Evolutionary conservation across 2,113 vertebrate species (phyloP), one percentile per base, ranked within the genome.

Genomic region (Ovibos moschatus): DNA sequence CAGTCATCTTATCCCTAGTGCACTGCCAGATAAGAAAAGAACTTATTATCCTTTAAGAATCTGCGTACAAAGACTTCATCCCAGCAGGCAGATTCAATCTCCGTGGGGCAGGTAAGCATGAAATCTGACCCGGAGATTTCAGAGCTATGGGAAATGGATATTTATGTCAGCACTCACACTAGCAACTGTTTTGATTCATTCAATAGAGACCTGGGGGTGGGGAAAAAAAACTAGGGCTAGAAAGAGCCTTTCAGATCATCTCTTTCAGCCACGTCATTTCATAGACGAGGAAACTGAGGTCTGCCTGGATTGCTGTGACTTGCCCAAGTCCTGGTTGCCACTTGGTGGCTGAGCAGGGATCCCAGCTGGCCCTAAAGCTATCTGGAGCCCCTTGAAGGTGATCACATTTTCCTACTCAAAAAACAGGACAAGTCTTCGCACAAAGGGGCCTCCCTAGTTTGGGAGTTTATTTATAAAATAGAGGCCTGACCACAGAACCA

Each of bases 1-100:
- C 86, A 99, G 98, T 98, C 97, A 97, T 99, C 98, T 98, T 98
- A 97, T 64, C 97, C 96, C 98, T 98, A 98, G 98, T 98, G 98
- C 92, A 96, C 97, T 58, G 88, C 95, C 89, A 88, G 97, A 96
- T 91, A 98, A 98, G 98, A 98, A 98, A 99, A 98, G 98, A 96
- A 98, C 98, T 98, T 98, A 99, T 98, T 99, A 98, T 98, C 97
- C 97, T 96, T 97, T 97, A 89, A 97, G 96, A 98, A 98, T 98
- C 97, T 96, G 91, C 96, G 95, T 97, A 98, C 58, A 74, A 98
- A 97, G 98, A 89, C 97, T 98, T 94, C 98, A 95, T 98, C 98
- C 97, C 99, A 98, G 98, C 98, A 97, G 98, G 98, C 97, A 82
- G 91, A 97, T 95, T 97, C 96, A 47, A 27, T 97, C 98, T 98